Conservation (phyloP, 2,113 vertebrate species). For the Atlantisia rogersi region DNA sequence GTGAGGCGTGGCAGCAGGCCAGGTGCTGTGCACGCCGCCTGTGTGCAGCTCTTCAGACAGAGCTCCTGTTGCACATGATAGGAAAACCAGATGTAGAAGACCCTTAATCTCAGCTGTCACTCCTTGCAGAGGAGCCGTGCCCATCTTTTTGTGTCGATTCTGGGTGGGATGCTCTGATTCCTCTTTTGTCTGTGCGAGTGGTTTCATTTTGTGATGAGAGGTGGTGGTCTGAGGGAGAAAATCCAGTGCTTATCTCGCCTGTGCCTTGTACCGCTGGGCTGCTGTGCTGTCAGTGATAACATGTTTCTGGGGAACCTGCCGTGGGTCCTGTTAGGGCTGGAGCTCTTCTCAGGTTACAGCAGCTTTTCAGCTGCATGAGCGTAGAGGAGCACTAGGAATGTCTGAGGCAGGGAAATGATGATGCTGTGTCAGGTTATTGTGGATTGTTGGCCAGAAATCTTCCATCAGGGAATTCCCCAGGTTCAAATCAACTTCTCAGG, state of each 20-base stretch:
- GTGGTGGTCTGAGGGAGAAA: not conserved
- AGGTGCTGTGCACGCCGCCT: rapidly evolving
- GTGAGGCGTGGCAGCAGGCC: not conserved
- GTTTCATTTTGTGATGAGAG: not conserved
- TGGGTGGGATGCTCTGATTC: not conserved
- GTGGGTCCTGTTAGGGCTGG: not conserved
- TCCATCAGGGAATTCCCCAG: rapidly evolving
- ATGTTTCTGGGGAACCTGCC: rapidly evolving
- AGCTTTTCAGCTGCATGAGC: not conserved
- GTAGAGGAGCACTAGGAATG: not conserved
- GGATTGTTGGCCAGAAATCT: not conserved
- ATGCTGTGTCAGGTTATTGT: rapidly evolving
- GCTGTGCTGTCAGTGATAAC: not conserved
- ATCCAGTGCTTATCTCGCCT: not conserved
- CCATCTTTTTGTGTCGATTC: rapidly evolving
- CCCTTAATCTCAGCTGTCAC: not conserved
- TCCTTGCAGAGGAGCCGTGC: not conserved
- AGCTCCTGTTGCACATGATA: not conserved
- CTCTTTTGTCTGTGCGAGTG: rapidly evolving
- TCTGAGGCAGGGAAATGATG: not conserved
- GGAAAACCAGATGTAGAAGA: not conserved
- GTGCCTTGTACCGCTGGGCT: not conserved
- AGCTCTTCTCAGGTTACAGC: not conserved
- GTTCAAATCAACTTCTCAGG: not conserved
- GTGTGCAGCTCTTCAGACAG: rapidly evolving